Base-by-base conservation (phyloP, 1,140 invertebrate genomes). In the Camponotus pennsylvanicus region DNA sequence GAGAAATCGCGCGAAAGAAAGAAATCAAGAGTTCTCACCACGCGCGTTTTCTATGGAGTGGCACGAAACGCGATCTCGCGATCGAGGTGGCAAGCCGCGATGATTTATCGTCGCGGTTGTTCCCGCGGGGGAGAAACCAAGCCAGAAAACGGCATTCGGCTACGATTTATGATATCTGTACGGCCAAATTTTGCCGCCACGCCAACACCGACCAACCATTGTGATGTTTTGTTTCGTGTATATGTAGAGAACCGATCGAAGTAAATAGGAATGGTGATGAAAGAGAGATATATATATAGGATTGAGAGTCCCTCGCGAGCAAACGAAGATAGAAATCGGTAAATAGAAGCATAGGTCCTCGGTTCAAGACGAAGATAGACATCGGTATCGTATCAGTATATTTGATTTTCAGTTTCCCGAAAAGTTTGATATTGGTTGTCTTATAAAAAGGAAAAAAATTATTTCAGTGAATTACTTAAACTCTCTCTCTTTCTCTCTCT, bases 81-180 rank as follows among this genome's bases (percentile, higher is more conserved):
- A 80, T 69, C 66, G 55, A 82, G 67, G 27, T 61, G 55, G 66
- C 67, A 49, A 70, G 21, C 52, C 21, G 37, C n/a, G 55, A 73
- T 82, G 67, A 83, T 75, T 75, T 83, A 83, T 83, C 27, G 40
- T 34, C 13, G 18, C 18, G 27, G n/a, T 8, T 9, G 2, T n/a
- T 27, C 40, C 42, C 37, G 52, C 3, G 8, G 13, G 40, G 73
- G 32, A 71, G 32, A 83, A n/a, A 18, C 42, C 79, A 37, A 69
- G 45, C 15, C 63, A 15, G 49, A 80, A 52, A 52, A 59, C n/a
- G 40, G n/a, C 37, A 61, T 34, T 67, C 67, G 67, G 66, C 2
- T 7, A 18, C 67, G 67, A 71, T 82, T 82, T 82, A 82, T 82
- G 79, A 55, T 45, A 82, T 73, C 79, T 55, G 55, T 34, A 18